Evolutionary conservation across 2,113 vertebrate genomes (phyloP).

Genomic region (Solea solea): DNA sequence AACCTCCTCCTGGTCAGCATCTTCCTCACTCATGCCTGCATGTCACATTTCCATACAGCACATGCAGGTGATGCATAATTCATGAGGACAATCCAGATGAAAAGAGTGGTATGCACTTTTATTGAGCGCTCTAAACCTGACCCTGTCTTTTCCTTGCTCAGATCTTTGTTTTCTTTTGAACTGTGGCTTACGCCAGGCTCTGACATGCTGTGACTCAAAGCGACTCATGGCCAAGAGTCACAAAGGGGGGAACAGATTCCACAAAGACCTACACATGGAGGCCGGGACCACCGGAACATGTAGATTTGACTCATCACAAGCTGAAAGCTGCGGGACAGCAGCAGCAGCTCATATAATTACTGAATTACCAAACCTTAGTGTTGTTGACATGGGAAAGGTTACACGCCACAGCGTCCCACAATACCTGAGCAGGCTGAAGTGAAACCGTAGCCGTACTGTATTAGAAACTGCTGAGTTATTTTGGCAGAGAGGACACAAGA

Average conservation of each 20-base stretch:
- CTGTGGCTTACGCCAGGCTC: slow-evolving; percentile 6
- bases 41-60: neutral
- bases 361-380: slow-evolving; percentile 20
- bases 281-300: slow-evolving; percentile 7
- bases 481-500: slow-evolving; percentile 73
- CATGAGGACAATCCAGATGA: neutral
- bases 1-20: neutral
- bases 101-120: neutral
- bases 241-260: slow-evolving; percentile 24
- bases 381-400: slow-evolving; percentile 62
- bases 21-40: neutral
- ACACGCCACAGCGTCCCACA: slow-evolving; percentile 34
- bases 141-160: slow-evolving; percentile 3
- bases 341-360: neutral
- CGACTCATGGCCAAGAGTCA: slow-evolving; percentile 46
- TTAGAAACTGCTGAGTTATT: slow-evolving; percentile 80
- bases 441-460: slow-evolving; percentile 68
- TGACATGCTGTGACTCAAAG: slow-evolving; percentile 43
- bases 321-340: slow-evolving; percentile 9
- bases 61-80: slow-evolving; percentile 12
- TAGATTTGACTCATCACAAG: slow-evolving; percentile 34
- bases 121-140: slow-evolving; percentile 15
- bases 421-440: slow-evolving; percentile 64
- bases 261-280: slow-evolving; percentile 1
- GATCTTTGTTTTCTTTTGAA: slow-evolving; percentile 29